Conservation (phyloP, 2,888 invertebrate species). For the Anagyrus pseudococci region DNA sequence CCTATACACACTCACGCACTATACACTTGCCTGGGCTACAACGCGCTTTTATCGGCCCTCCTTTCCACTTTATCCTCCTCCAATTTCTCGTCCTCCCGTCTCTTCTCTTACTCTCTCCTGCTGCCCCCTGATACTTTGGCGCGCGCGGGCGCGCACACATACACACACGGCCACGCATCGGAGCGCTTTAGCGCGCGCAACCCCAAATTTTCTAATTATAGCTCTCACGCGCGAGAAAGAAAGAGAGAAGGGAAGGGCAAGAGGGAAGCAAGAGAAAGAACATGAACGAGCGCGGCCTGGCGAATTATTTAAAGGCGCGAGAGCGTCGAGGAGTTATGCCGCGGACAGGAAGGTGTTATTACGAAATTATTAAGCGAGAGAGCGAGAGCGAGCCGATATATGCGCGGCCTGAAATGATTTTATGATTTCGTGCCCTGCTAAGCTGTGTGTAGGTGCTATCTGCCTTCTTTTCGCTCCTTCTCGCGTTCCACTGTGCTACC, state of each 20-base stretch:
- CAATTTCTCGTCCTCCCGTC: conserved; percentile 12
- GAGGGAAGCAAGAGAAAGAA: background rate
- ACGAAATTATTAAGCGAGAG: conserved; percentile 31
- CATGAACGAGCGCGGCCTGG: background rate
- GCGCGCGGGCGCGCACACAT: background rate
- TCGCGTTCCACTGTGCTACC: too few species aligned
- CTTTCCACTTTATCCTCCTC: conserved; percentile 7
- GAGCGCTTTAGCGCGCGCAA: conserved; percentile 4
- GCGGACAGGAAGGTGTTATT: conserved; percentile 36
- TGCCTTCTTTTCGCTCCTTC: too few species aligned
- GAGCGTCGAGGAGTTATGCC: conserved; percentile 15
- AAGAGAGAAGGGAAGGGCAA: too few species aligned
- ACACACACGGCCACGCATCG: background rate
- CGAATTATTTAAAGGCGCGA: conserved; percentile 30
- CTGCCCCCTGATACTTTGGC: conserved; percentile 1
- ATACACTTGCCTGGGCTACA: too few species aligned
- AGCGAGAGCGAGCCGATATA: background rate
- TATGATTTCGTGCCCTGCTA: conserved; percentile 11
- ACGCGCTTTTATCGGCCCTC: too few species aligned
- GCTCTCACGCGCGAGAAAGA: too few species aligned
- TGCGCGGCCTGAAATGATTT: conserved; percentile 23
- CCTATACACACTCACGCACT: too few species aligned
- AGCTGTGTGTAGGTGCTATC: too few species aligned
- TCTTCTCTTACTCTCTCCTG: background rate
- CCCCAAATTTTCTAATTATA: conserved; percentile 37